phyloP scores from a whole-genome alignment of 2,113 vertebrate species.

The Phylloscopus trochiloides region DNA sequence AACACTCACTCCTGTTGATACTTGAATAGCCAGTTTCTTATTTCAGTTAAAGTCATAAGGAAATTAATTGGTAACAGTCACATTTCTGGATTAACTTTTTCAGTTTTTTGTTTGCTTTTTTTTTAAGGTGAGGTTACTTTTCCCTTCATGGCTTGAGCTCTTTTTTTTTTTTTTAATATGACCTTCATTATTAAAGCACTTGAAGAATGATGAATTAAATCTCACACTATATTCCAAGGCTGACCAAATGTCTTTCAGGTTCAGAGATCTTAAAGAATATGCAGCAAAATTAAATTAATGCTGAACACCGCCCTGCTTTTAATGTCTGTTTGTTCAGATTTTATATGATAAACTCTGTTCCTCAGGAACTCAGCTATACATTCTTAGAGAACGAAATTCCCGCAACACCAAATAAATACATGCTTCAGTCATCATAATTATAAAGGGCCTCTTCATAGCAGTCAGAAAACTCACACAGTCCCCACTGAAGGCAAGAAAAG shows the following conservation, averaged over 20 bases:
- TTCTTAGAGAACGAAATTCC: not conserved
- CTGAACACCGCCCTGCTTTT: not conserved
- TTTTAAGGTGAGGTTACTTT: not conserved
- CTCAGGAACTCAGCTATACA: not conserved
- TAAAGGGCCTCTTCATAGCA: slow-evolving; percentile 38
- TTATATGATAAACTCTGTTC: not conserved
- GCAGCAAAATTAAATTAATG: not conserved
- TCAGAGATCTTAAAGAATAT: not conserved
- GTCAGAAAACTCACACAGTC: not conserved
- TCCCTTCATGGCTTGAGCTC: not conserved
- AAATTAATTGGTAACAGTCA: not conserved
- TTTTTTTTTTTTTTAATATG: not conserved
- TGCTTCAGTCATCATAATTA: not conserved
- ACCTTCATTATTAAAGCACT: not conserved
- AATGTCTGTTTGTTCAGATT: slow-evolving; percentile 12
- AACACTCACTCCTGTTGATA: not conserved
- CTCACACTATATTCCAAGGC: not conserved
- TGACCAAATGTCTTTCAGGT: not conserved
- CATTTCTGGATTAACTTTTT: not conserved
- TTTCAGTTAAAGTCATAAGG: not conserved
- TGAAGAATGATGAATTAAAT: not conserved
- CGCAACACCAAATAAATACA: slow-evolving; percentile 8
- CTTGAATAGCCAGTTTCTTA: not conserved
- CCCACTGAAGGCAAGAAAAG: not conserved
- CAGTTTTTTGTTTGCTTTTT: not conserved